A percentile compares a stretch with the other conserved stretches of the same genome.
phyloP scores from a whole-genome alignment of 2,113 vertebrate species.

The Prolemur simus region DNA sequence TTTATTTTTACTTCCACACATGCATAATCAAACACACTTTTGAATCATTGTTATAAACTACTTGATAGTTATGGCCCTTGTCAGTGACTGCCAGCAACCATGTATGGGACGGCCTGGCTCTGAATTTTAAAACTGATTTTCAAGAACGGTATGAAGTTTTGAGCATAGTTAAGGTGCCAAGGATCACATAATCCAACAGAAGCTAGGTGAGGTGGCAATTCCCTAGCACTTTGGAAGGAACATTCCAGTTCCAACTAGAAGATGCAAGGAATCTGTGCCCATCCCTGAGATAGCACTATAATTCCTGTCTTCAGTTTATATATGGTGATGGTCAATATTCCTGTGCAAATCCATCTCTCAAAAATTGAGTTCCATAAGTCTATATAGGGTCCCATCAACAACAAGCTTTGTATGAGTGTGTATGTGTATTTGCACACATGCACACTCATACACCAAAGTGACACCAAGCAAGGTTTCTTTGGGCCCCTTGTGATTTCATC shows the following conservation, averaged over 20 bases:
- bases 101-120: not conserved
- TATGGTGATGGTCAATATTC: not conserved
- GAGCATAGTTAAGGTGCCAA: conserved; percentile 26
- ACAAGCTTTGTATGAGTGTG: not conserved
- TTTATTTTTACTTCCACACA: not conserved
- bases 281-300: not conserved
- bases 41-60: not conserved
- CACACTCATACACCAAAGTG: not conserved
- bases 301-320: not conserved
- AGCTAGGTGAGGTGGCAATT: not conserved
- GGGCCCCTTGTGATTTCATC: not conserved
- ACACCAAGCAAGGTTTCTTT: not conserved
- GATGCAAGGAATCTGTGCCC: not conserved
- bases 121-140: conserved; percentile 52
- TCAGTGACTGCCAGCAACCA: conserved; percentile 31
- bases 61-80: not conserved
- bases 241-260: conserved; percentile 43
- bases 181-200: conserved; percentile 36
- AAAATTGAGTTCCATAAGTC: not conserved
- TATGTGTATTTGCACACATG: not conserved
- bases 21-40: not conserved
- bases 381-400: not conserved
- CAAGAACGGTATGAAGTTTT: conserved; percentile 42
- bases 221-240: conserved; percentile 10
- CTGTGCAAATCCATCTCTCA: not conserved